These are phyloP conservation scores for Tragelaphus scriptus DNA, from an alignment of 2,113 vertebrate genomes.

Conservation along the genomic window DNA sequence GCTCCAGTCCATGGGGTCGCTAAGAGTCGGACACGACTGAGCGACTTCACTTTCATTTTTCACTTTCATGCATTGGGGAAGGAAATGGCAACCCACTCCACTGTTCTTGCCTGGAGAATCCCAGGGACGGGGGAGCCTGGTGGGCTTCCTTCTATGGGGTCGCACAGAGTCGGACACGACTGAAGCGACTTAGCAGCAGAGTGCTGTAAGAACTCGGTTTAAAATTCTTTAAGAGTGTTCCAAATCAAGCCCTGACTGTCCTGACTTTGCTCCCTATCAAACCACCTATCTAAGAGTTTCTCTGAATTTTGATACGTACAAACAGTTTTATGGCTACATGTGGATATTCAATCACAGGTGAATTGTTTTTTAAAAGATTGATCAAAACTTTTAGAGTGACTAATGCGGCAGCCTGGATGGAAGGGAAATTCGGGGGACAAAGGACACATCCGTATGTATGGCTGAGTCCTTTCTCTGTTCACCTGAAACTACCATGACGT, in stretches of 20 bases:
- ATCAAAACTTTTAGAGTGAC: neutral
- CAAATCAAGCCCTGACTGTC: neutral
- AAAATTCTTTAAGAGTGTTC: neutral
- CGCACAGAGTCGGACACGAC: no score
- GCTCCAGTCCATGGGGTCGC: no score
- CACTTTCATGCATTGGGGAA: no score
- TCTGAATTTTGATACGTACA: neutral
- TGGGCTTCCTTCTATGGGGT: no score
- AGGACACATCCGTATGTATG: neutral
- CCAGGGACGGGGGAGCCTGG: no score
- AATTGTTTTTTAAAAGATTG: neutral
- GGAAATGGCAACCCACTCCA: no score
- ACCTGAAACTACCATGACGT: neutral
- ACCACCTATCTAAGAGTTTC: neutral
- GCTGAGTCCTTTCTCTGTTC: neutral
- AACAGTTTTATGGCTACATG: neutral
- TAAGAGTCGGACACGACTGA: no score
- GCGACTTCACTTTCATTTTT: no score
- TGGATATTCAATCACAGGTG: neutral
- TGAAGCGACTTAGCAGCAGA: no score
- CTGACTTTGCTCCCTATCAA: neutral
- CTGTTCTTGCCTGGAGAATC: no score
- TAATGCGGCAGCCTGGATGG: neutral
- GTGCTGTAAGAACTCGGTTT: neutral
- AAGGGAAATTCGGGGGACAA: neutral